A percentile compares a stretch with the other conserved stretches of the same genome.
These are phyloP conservation scores for Oryzias melastigma DNA, from an alignment of 2,113 vertebrate species.

Conservation along the genomic window DNA sequence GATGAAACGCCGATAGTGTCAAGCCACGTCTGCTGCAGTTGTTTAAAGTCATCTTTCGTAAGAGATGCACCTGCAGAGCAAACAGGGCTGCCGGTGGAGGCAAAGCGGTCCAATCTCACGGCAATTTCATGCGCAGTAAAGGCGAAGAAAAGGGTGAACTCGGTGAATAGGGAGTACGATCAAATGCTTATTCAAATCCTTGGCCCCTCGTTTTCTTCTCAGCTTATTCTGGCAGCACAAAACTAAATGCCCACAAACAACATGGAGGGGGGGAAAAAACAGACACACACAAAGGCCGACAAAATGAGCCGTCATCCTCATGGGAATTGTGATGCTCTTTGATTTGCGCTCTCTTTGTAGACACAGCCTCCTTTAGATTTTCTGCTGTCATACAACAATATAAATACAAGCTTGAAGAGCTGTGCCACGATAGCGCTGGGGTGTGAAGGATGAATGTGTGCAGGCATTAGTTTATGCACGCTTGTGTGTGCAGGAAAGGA, in stretches of 20 bases:
- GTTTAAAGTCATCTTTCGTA: constrained; percentile 5
- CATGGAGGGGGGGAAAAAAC: constrained; percentile 10
- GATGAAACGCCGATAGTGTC: constrained; percentile 24
- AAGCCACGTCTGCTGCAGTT: constrained; percentile 12
- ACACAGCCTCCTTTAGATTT: constrained; percentile 57
- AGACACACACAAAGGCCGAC: constrained; percentile 25
- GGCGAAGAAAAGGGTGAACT: background rate
- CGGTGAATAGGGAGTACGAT: constrained; percentile 18
- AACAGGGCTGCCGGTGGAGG: constrained; percentile 14
- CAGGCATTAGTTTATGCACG: constrained; percentile 44
- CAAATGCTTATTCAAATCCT: constrained; percentile 35
- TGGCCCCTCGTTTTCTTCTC: background rate
- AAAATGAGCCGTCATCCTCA: constrained; percentile 53
- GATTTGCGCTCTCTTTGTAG: constrained; percentile 58
- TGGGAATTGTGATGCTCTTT: constrained; percentile 62
- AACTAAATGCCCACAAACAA: constrained; percentile 36
- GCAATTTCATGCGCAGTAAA: constrained; percentile 1
- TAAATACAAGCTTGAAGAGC: constrained; percentile 49
- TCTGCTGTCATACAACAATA: constrained; percentile 47
- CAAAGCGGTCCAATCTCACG: constrained; percentile 1
- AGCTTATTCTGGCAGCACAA: constrained; percentile 20
- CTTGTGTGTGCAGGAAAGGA: constrained; percentile 13
- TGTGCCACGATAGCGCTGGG: constrained; percentile 36
- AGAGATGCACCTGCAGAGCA: constrained; percentile 1
- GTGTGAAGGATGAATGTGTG: constrained; percentile 52